These are phyloP conservation scores for Deilephila elpenor DNA, from an alignment of 2,888 invertebrate genomes.

Conservation along the genomic window DNA sequence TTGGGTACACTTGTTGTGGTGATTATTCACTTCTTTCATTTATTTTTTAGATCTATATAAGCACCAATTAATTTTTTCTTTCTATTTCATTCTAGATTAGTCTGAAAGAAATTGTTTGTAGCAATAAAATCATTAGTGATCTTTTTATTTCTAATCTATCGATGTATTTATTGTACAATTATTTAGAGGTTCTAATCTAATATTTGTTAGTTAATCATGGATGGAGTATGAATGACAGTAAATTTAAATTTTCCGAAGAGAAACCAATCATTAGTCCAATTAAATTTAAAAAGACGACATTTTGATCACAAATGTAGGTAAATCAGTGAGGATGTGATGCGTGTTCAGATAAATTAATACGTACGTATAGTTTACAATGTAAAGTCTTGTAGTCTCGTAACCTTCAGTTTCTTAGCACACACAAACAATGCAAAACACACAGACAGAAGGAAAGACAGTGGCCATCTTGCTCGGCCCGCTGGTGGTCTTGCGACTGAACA, in stretches of 20 bases:
- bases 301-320: slow-evolving; percentile 15
- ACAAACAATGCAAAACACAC: slow-evolving; percentile 65
- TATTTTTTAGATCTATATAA: no score
- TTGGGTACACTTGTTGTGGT: no score
- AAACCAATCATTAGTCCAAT: slow-evolving; percentile 12
- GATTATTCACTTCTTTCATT: no score
- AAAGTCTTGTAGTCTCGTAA: slow-evolving; percentile 34
- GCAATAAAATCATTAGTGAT: neutral
- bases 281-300: neutral
- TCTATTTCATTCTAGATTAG: neutral
- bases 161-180: neutral
- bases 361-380: slow-evolving; percentile 19
- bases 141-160: neutral
- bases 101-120: neutral
- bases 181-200: neutral
- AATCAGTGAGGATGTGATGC: slow-evolving; percentile 15
- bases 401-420: slow-evolving; percentile 69
- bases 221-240: neutral
- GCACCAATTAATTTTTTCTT: neutral
- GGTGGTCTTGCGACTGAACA: slow-evolving; percentile 66
- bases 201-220: neutral
- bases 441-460: slow-evolving; percentile 73
- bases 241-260: neutral
- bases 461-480: slow-evolving; percentile 83
- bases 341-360: slow-evolving; percentile 23